Percentiles rank a stretch among this genome's conserved stretches.
phyloP scores from a whole-genome alignment of 37 sponge, comb jelly and placozoan species.

The Amphimedon queenslandica region DNA sequence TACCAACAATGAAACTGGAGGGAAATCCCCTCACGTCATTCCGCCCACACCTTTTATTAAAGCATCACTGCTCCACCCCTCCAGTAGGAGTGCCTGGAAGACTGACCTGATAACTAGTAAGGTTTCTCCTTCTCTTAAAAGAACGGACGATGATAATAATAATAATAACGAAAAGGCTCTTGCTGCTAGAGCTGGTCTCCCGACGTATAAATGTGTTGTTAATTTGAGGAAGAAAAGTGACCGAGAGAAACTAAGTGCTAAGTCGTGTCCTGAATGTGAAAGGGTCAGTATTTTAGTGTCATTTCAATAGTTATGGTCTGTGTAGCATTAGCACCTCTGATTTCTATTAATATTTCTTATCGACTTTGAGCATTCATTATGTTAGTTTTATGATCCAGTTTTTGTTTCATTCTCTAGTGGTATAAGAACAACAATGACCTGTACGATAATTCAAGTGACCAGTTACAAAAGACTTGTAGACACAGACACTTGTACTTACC shows the following conservation, averaged over 20 bases:
- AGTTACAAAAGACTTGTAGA: conserved; percentile 33
- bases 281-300: conserved; percentile 14
- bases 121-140: too few relatives aligned
- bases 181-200: conserved; percentile 32
- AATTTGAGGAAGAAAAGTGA: conserved; percentile 29
- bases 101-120: too few relatives aligned
- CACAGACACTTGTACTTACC: conserved; percentile 57
- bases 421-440: conserved; percentile 20
- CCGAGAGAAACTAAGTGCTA: conserved; percentile 52
- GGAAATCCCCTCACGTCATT: too few relatives aligned
- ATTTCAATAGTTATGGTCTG: not conserved
- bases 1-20: too few relatives aligned
- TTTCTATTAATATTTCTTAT: not conserved
- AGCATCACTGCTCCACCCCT: too few relatives aligned
- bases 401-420: conserved; percentile 34
- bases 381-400: not conserved
- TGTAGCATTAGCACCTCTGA: not conserved
- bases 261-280: conserved; percentile 51
- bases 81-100: too few relatives aligned
- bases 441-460: conserved; percentile 22
- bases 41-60: too few relatives aligned
- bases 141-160: too few relatives aligned
- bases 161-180: not conserved
- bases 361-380: too few relatives aligned
- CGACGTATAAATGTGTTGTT: conserved; percentile 39